A percentile compares a stretch with the other conserved stretches of the same genome.
phyloP scores from a whole-genome alignment of 2,113 vertebrate species.

The Benitochromis conjunctus region DNA sequence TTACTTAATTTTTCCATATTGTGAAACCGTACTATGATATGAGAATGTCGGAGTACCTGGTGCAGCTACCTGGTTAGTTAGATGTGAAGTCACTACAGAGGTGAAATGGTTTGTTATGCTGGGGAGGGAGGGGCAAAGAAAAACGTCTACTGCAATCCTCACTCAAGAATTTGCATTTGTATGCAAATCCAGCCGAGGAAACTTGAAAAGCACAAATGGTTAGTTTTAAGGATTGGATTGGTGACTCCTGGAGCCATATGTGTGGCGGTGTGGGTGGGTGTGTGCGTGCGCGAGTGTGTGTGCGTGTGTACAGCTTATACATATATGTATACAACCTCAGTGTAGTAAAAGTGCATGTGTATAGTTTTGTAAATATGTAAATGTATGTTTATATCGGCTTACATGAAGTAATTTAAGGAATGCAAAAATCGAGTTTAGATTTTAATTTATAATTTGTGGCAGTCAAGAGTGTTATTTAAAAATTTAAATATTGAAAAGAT shows the following conservation, averaged over 20 bases:
- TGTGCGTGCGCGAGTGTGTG: background rate
- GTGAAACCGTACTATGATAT: slow-evolving; percentile 59
- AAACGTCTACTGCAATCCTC: slow-evolving; percentile 20
- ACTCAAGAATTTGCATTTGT: slow-evolving; percentile 16
- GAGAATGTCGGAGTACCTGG: slow-evolving; percentile 16
- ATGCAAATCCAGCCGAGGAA: slow-evolving; percentile 27
- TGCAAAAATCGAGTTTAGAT: slow-evolving; percentile 73
- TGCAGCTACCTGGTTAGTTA: slow-evolving; percentile 45
- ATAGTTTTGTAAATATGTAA: slow-evolving; percentile 76
- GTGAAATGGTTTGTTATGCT: background rate
- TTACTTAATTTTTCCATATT: slow-evolving; percentile 69
- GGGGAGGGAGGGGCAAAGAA: background rate
- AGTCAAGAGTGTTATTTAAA: slow-evolving; percentile 73
- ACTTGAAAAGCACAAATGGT: slow-evolving; percentile 66
- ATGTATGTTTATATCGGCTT: slow-evolving; percentile 74
- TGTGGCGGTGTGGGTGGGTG: slow-evolving; percentile 24
- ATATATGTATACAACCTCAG: slow-evolving; percentile 53
- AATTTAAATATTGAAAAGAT: slow-evolving; percentile 63
- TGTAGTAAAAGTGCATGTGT: slow-evolving; percentile 70
- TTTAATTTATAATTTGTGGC: slow-evolving; percentile 77
- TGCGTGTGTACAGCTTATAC: slow-evolving; percentile 45
- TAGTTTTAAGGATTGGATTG: slow-evolving; percentile 1
- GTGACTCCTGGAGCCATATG: slow-evolving; percentile 36
- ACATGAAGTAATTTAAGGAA: slow-evolving; percentile 76
- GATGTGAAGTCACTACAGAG: slow-evolving; percentile 44